Conservation (phyloP, 2,113 vertebrate genomes). For the Peromyscus californicus region DNA sequence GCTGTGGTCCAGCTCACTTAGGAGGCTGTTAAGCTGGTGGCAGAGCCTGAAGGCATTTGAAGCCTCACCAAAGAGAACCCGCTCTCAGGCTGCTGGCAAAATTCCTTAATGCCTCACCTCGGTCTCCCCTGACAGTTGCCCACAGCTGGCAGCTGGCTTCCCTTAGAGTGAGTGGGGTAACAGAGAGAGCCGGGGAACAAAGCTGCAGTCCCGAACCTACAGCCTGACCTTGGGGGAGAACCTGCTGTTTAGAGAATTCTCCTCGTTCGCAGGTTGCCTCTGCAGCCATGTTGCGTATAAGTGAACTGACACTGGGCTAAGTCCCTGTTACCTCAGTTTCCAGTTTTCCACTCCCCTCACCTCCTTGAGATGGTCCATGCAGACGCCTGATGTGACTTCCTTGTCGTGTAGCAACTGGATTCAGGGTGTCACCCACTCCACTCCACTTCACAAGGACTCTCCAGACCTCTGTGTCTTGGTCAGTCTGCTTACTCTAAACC, state of each 20-base stretch:
- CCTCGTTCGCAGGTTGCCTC: no score
- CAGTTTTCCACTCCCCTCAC: not conserved
- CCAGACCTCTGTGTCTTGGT: not conserved
- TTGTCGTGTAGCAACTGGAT: not conserved
- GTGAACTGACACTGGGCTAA: not conserved
- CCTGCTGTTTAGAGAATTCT: not conserved
- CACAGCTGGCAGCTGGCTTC: not conserved
- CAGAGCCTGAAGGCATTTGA: not conserved
- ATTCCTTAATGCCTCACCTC: no score
- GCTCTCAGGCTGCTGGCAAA: not conserved
- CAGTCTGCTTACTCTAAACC: not conserved
- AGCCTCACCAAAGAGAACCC: not conserved
- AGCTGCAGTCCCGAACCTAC: not conserved
- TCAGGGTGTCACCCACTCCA: no score
- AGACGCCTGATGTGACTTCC: no score
- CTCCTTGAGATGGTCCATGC: no score
- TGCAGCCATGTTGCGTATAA: not conserved
- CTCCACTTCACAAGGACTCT: not conserved
- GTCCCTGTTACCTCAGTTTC: not conserved
- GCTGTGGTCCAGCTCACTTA: not conserved
- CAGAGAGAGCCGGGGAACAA: not conserved
- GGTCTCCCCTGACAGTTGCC: not conserved
- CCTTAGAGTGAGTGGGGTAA: not conserved
- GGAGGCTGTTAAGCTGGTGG: not conserved
- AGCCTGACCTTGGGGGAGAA: not conserved